Base-by-base conservation (phyloP, 2,797 vertebrate species). In the Notolepis coatsorum region DNA sequence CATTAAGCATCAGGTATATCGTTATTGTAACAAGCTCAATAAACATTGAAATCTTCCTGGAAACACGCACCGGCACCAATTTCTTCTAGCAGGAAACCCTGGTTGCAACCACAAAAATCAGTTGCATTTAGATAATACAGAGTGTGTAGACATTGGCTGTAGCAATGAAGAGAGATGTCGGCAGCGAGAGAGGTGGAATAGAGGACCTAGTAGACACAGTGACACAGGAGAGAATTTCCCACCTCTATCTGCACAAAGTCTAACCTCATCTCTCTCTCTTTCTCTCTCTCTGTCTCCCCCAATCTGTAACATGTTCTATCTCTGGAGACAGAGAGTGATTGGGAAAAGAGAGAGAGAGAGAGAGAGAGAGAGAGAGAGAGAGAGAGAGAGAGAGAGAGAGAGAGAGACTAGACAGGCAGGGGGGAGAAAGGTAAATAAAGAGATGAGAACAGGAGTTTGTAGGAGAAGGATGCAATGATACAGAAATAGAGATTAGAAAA, bases 381-480 rank as follows among this genome's bases (percentile, higher is more conserved):
- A 18, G 17, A 59, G 9, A 48, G 35, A 21, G 24, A 39, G n/a
- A 35, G 42, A 28, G 37, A n/a, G 58, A 23, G 25, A 47, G 31
- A 43, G 42, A 41, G 41, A 61, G 30, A 61, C 30, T 72, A n/a
- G n/a, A n/a, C 42, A 61, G 33, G 52, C 25, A 39, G 28, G 24
- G 8, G 24, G 61, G 31, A 57, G 42, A 18, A 28, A 38, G 50
- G 2, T 20, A 31, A 39, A 67, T 46, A 62, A 46, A 66, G 20
- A 5, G 25, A 33, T 3, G 39, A 52, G 53, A 37, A 37, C 10
- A 37, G 33, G 50, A 64, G 45, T 51, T 7, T 7, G 2, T 7
- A 2, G 31, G 2, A 12, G n/a, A n/a, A n/a, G n/a, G n/a, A n/a
- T n/a, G n/a, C n/a, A n/a, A n/a, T n/a, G n/a, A n/a, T n/a, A n/a